A percentile compares a stretch with the other conserved stretches of the same genome.
These are phyloP conservation scores for Actenoides lindsayi DNA, from an alignment of 2,113 vertebrate species.

Conservation along the genomic window DNA sequence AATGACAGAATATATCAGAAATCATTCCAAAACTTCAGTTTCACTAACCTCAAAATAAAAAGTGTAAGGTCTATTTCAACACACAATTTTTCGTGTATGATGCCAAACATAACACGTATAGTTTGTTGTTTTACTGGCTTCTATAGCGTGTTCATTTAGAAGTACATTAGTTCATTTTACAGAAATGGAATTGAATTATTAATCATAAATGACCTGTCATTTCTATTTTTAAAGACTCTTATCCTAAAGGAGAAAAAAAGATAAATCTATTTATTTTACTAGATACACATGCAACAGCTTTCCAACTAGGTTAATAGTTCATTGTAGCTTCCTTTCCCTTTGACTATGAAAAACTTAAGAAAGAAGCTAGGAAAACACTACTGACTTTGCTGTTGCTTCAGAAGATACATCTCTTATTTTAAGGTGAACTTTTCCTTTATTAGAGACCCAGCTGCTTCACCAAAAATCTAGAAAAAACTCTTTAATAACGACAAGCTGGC, in stretches of 20 bases:
- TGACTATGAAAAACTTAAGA: neutral
- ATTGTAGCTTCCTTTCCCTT: neutral
- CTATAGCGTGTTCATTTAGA: neutral
- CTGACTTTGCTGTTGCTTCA: neutral
- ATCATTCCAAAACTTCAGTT: slow-evolving; percentile 38
- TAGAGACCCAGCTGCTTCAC: neutral
- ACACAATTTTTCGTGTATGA: neutral
- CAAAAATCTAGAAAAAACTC: neutral
- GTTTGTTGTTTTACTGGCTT: neutral
- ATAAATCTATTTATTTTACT: neutral
- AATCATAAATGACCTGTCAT: neutral
- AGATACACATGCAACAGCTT: neutral
- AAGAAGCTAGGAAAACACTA: neutral
- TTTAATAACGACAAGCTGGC: neutral
- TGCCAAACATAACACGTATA: neutral
- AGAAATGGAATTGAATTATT: neutral
- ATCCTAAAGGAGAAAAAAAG: neutral
- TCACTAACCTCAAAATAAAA: slow-evolving; percentile 3
- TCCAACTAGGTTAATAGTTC: neutral
- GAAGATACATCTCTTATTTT: neutral
- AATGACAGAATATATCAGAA: slow-evolving; percentile 20
- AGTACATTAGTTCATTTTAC: neutral
- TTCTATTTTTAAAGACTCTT: neutral
- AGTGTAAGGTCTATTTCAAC: neutral
- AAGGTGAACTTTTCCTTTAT: neutral